Conservation (phyloP, 2,113 vertebrate genomes). For the Isichthys henryi region DNA sequence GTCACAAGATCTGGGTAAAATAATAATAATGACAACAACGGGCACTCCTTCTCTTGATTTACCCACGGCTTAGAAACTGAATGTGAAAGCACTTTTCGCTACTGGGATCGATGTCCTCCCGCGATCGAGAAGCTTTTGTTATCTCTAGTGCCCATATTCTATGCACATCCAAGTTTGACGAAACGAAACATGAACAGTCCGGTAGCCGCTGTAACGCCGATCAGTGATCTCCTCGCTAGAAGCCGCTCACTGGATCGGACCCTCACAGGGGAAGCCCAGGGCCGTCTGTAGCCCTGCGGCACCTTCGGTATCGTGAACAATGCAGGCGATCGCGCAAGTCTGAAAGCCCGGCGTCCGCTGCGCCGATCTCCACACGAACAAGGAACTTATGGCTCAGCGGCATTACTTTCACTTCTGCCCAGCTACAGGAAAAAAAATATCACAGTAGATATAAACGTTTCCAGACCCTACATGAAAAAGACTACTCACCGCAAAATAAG, state of each 20-base stretch:
- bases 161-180: not conserved
- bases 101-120: not conserved
- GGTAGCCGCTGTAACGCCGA: not conserved
- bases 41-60: not conserved
- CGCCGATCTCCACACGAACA: constrained; percentile 1
- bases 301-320: not conserved
- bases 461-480: not conserved
- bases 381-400: constrained; percentile 49
- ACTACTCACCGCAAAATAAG: constrained; percentile 59
- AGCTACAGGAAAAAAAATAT: not conserved
- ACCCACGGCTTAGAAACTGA: not conserved
- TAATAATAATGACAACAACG: not conserved
- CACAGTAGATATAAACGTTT: not conserved
- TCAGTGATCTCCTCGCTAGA: not conserved
- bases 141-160: not conserved
- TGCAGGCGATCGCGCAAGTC: not conserved
- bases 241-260: not conserved
- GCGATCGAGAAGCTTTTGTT: constrained; percentile 1
- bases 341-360: not conserved
- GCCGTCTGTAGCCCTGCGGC: not conserved
- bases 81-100: not conserved
- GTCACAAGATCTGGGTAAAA: not conserved
- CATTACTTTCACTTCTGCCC: not conserved
- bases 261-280: not conserved
- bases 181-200: not conserved